Evolutionary conservation across 2,113 vertebrate genomes (phyloP), one percentile per base, ranked within the genome.

Genomic region (Siphamia tubifer): DNA sequence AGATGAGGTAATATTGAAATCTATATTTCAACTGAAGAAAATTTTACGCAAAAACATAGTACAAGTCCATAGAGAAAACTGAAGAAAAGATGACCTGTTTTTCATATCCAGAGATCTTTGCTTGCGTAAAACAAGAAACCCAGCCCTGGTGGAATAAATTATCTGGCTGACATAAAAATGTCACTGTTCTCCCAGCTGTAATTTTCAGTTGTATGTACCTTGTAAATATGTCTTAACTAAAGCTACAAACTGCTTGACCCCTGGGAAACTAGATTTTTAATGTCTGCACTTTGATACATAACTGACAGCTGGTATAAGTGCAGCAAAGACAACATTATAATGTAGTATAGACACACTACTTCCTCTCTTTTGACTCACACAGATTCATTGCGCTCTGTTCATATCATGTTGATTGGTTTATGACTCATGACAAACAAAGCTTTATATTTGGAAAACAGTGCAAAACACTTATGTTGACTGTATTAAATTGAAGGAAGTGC

Each of bases 401-500:
- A 23, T 30, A 19, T 52, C 25, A 16, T 20, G 75, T 7, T 85
- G 84, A 87, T 52, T 48, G 67, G 16, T 90, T 91, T 84, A 89
- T 65, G 39, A 51, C 32, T 17, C 43, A 30, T 60, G 55, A 82
- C 69, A 88, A 85, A 81, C 70, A 84, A 34, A 42, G 34, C 35
- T 39, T 64, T 82, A 51, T 67, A 77, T 72, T 60, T 62, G 8
- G 21, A 23, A 47, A 36, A 17, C 48, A 65, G 7, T 65, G n/a
- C 24, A 31, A 13, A 43, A 39, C 64, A 56, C 68, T 53, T 42
- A 80, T 74, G 70, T 45, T 53, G 71, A 15, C 3, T 34, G 53
- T 51, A 35, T 55, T 75, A 83, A 90, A 82, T 79, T 40, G 66
- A 60, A 67, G 84, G 81, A 87, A 88, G 74, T 74, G 39, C 34